phyloP scores from a whole-genome alignment of 2,113 vertebrate species.

The Apteryx mantelli region DNA sequence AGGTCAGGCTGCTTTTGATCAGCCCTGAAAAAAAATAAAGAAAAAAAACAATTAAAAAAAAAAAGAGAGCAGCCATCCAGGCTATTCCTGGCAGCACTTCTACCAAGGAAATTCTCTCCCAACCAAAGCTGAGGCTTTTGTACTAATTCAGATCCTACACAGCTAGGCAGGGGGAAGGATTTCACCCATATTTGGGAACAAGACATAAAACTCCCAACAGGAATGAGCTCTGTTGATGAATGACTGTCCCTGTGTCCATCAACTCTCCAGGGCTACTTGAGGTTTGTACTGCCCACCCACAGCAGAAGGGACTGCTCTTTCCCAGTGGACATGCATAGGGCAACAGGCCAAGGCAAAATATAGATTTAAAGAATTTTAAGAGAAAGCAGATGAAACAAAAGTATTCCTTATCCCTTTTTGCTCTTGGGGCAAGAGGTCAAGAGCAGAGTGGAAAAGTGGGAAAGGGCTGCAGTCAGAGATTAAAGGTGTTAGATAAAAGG shows the following conservation, averaged over 20 bases:
- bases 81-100: not conserved
- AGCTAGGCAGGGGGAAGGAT: not conserved
- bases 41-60: no score
- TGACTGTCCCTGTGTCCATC: not conserved
- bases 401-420: conserved; percentile 9
- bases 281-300: not conserved
- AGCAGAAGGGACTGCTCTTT: not conserved
- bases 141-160: not conserved
- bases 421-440: not conserved
- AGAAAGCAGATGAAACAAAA: conserved; percentile 22
- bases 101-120: not conserved
- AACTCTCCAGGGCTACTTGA: not conserved
- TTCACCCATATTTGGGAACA: not conserved
- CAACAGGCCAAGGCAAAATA: not conserved
- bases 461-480: not conserved
- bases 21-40: not conserved
- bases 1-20: conserved; percentile 27
- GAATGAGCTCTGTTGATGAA: not conserved
- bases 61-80: not conserved
- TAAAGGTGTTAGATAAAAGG: not conserved
- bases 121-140: not conserved
- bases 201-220: not conserved
- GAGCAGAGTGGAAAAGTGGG: not conserved
- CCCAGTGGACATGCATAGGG: not conserved
- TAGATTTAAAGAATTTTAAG: conserved; percentile 13